Conservation (phyloP, 2,888 invertebrate genomes). For the Drosophila nigritarsus region DNA sequence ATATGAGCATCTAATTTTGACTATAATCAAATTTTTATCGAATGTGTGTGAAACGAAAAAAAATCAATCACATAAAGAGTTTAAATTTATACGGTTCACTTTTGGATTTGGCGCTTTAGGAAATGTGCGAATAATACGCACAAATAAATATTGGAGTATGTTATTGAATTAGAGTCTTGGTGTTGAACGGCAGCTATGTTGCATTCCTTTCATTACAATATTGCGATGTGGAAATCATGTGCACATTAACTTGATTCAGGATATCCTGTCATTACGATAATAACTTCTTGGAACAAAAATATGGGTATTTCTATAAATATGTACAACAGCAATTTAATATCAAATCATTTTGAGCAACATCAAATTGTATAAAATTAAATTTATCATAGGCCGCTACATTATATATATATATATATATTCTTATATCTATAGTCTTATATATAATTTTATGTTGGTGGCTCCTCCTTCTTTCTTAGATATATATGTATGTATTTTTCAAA, state of each 20-base stretch:
- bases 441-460: not conserved
- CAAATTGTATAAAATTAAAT: not conserved
- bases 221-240: not conserved
- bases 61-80: conserved; percentile 20
- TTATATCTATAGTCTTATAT: too few species aligned
- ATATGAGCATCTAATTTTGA: conserved; percentile 47
- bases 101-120: conserved; percentile 34
- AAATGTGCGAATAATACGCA: conserved; percentile 22
- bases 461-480: conserved; percentile 13
- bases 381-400: not conserved
- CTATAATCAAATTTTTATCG: conserved; percentile 64
- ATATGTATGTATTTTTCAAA: conserved; percentile 14
- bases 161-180: conserved; percentile 1
- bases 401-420: not conserved
- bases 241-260: not conserved
- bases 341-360: not conserved
- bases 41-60: conserved; percentile 52
- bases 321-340: not conserved
- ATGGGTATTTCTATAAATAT: not conserved
- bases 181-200: not conserved
- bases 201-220: not conserved
- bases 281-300: not conserved
- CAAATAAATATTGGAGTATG: conserved; percentile 7
- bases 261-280: not conserved
- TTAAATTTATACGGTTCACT: conserved; percentile 28